Evolutionary conservation across 2,888 invertebrate genomes (phyloP), one percentile per base, ranked within the genome.

Genomic region (Thelaira solivaga): DNA sequence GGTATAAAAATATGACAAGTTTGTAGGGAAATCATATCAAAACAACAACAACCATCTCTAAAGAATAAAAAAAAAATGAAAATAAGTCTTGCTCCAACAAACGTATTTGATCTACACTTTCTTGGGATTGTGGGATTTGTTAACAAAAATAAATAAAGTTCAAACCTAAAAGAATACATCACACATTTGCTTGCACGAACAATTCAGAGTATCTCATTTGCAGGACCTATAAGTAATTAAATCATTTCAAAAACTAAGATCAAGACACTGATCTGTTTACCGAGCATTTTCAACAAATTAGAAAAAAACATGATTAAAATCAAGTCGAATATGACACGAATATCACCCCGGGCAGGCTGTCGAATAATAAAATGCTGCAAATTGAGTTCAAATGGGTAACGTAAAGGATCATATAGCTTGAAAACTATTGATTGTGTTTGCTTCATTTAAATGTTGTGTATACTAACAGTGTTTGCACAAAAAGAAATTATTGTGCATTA

Each of bases 1-100:
- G 74, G 65, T 78, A 71, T 65, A 74, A 69, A 78, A 65, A 69
- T 78, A 74, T 78, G 78, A 78, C 78, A 78, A 78, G 78, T 78
- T 71, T 43, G 65, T 39, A 74, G 65, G 59, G 69, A 74, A 78
- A 77, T 77, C 62, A 34, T 59, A 74, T 53, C 53, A 76, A 22
- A 49, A 36, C 31, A 76, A 26, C 36, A 59, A 39, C 45, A 65
- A 45, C n/a, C 16, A 34, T 10, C 22, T 34, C 22, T 10, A 24
- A 57, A 47, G 34, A 55, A 43, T 7, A 11, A 6, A 24, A 55
- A 13, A 5, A 45, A 45, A n/a, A n/a, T 29, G 20, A 39, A 39
- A 49, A 31, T 43, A 31, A 18, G 31, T 18, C 36, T 26, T 59
- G 18, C 47, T 31, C 11, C 13, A 26, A 2, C 11, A 20, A 22